A percentile compares a stretch with the other conserved stretches of the same genome.
phyloP scores from a whole-genome alignment of 1,140 invertebrate genomes.

The Antheraea mylitta region DNA sequence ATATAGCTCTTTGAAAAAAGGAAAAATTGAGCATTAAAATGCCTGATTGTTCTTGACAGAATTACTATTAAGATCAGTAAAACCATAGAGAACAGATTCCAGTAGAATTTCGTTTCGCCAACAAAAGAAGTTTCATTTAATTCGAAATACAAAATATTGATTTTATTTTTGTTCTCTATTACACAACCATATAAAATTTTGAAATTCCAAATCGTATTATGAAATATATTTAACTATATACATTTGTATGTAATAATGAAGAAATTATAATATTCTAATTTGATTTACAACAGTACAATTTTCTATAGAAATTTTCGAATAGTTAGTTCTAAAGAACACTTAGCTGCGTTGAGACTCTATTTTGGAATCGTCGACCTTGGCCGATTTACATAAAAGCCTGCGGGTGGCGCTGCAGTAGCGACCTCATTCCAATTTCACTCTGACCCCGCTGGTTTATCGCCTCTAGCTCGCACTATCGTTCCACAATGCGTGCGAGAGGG shows the following conservation, averaged over 20 bases:
- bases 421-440: slow-evolving; percentile 19
- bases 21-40: neutral
- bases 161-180: too few species aligned
- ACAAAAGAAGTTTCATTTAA: too few species aligned
- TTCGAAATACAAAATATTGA: too few species aligned
- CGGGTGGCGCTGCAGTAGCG: slow-evolving; percentile 38
- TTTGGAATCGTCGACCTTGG: slow-evolving; percentile 35
- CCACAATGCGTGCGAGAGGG: neutral
- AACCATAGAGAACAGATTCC: too few species aligned
- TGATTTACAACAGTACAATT: too few species aligned
- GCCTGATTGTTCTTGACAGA: neutral
- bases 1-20: neutral
- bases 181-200: too few species aligned
- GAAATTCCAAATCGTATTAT: too few species aligned
- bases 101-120: too few species aligned
- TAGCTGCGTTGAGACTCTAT: slow-evolving; percentile 19
- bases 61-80: neutral
- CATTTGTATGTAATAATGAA: too few species aligned
- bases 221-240: too few species aligned
- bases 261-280: too few species aligned
- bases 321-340: neutral
- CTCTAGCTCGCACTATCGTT: neutral
- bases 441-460: slow-evolving; percentile 22
- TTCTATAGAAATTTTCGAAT: too few species aligned
- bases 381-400: slow-evolving; percentile 38